Base-by-base conservation (phyloP, 2,797 vertebrate genomes). In the Rallus crepitans region DNA sequence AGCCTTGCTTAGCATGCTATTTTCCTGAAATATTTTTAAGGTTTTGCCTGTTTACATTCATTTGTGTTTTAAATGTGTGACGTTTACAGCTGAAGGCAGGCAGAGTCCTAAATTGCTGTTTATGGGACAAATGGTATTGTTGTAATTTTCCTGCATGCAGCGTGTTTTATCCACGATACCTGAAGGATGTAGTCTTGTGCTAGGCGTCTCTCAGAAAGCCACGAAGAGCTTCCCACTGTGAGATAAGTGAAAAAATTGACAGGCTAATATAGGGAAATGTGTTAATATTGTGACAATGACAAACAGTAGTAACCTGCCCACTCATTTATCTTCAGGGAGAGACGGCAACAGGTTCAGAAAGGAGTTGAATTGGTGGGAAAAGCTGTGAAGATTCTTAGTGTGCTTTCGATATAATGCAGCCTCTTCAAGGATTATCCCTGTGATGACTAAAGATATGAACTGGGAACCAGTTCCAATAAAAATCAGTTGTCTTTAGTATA, bases 141-240 rank as follows among this genome's bases (percentile, higher is more conserved):
- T 78, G 33, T 25, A 66, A 2, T 85, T 87, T 80, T 80, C 31
- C 60, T 80, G 28, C 25, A 37, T 48, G 42, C 1, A 37, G 6
- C 1, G 0, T 60, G 7, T 50, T 66, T 9, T 9, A 68, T 12
- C 23, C 1, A 0, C 57, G 15, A n/a, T 52, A 23, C 21, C 33
- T 78, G 40, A 88, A 83, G 40, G 50, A 37, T 2, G 1, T 69
- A 35, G 19, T 71, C 55, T 72, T 73, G 23, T 71, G 15, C 30
- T 31, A 21, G 56, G 15, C 9, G 3, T 75, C 61, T 75, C 3
- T 0, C 61, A 71, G 39, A 75, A 39, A 88, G 35, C 73, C 30
- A 6, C 9, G 11, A 61, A 76, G 35, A 40, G 23, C 45, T 90
- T 88, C 23, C 39, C 6, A 7, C 15, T n/a, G 9, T 39, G 42